A percentile compares a stretch with the other conserved stretches of the same genome.
Conservation (phyloP, 2,797 vertebrate genomes). For the Myiotriccus ornatus region DNA sequence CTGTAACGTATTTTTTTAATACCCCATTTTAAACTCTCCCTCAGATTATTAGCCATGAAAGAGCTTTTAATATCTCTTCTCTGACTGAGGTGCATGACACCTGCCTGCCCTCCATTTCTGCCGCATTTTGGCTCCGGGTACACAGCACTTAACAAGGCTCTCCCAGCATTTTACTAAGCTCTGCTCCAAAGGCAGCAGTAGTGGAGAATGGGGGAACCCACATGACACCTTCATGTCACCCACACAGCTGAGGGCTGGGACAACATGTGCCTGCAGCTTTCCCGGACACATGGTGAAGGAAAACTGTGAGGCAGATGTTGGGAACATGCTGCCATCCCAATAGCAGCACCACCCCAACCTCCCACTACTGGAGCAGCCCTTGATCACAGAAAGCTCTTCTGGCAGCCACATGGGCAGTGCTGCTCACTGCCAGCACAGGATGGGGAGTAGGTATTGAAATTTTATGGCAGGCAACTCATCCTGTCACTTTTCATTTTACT, state of each 20-base stretch:
- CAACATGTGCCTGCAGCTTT: accelerated
- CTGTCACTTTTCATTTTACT: background rate
- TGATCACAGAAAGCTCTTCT: accelerated
- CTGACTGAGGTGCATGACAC: background rate
- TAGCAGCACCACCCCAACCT: background rate
- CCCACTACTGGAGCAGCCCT: background rate
- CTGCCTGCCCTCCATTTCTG: background rate
- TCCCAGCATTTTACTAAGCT: background rate
- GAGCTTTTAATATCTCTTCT: background rate
- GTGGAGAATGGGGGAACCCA: accelerated
- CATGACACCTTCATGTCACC: accelerated
- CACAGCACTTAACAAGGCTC: background rate
- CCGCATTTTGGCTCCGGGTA: background rate
- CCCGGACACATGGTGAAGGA: accelerated
- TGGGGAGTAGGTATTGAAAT: background rate
- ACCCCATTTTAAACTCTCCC: background rate
- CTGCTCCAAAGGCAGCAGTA: background rate
- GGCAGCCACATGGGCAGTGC: background rate
- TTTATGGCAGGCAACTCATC: background rate
- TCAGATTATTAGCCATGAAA: background rate
- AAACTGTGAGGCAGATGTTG: accelerated
- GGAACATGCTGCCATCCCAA: accelerated
- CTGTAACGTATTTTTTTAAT: background rate
- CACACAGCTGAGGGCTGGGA: accelerated
- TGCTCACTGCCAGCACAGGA: accelerated